A percentile compares a stretch with the other conserved stretches of the same genome.
Conservation (phyloP, 2,113 vertebrate species). For the Nyctereutes procyonoides region DNA sequence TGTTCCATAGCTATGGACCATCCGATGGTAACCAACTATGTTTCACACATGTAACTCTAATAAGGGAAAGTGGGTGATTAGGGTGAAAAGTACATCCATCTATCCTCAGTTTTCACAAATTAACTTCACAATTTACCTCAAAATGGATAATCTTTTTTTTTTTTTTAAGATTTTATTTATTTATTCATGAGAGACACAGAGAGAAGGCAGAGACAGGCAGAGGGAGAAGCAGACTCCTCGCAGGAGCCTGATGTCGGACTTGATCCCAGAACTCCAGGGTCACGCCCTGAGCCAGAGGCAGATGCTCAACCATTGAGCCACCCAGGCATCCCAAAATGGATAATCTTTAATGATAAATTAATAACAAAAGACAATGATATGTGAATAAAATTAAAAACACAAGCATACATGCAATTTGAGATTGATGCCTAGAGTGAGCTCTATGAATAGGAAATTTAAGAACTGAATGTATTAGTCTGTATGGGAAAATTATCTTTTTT, state of each 20-base stretch:
- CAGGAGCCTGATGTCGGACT: no score
- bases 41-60: constrained; percentile 40
- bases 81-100: not conserved
- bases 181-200: no score
- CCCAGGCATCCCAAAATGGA: no score
- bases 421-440: not conserved
- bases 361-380: not conserved
- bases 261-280: no score
- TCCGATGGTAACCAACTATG: not conserved
- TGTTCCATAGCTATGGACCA: not conserved
- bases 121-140: not conserved
- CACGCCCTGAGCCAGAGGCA: no score
- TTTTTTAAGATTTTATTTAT: no score
- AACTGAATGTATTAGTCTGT: not conserved
- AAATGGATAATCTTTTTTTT: no score
- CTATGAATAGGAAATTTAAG: constrained; percentile 31
- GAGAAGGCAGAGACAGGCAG: no score
- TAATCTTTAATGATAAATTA: constrained; percentile 26
- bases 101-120: constrained; percentile 44
- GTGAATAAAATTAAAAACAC: constrained; percentile 45
- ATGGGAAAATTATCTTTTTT: constrained; percentile 48
- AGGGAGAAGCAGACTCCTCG: no score
- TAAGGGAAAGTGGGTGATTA: constrained; percentile 17
- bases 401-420: constrained; percentile 9
- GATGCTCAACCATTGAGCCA: no score